These are phyloP conservation scores for Cenopis cana DNA, from an alignment of 2,888 invertebrate genomes.

Conservation along the genomic window DNA sequence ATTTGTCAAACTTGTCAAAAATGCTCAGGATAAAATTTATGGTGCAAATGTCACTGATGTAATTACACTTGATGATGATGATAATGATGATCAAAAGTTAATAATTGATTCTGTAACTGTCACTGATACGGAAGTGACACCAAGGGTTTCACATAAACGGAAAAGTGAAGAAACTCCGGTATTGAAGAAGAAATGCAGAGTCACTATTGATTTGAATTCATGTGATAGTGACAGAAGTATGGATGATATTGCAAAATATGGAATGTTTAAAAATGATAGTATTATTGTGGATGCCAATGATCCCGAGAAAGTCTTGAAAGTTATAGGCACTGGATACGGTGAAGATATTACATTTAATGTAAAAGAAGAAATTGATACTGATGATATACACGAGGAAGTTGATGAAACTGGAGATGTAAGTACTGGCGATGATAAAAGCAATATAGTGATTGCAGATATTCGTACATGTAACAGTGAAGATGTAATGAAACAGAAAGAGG, in stretches of 20 bases:
- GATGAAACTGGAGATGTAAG: not conserved
- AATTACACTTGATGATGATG: not conserved
- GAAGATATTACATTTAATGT: not conserved
- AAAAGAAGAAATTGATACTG: not conserved
- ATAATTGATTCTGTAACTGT: not conserved
- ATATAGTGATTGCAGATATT: no score
- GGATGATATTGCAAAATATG: conserved; percentile 4
- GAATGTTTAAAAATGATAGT: not conserved
- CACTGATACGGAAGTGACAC: not conserved
- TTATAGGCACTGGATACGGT: not conserved
- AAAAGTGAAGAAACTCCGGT: not conserved
- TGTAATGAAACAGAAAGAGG: no score
- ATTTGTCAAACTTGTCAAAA: not conserved
- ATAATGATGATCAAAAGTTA: not conserved
- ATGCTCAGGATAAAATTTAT: not conserved
- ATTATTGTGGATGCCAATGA: no score
- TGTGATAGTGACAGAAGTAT: not conserved
- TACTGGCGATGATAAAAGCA: not conserved
- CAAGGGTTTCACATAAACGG: not conserved
- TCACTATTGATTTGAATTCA: not conserved
- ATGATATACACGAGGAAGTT: not conserved
- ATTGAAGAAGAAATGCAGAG: not conserved
- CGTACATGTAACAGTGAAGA: not conserved
- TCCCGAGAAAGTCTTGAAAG: not conserved
- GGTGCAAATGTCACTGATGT: not conserved